A percentile compares a stretch with the other conserved stretches of the same genome.
phyloP scores from a whole-genome alignment of 1,140 invertebrate species.

The Oryzaephilus surinamensis region DNA sequence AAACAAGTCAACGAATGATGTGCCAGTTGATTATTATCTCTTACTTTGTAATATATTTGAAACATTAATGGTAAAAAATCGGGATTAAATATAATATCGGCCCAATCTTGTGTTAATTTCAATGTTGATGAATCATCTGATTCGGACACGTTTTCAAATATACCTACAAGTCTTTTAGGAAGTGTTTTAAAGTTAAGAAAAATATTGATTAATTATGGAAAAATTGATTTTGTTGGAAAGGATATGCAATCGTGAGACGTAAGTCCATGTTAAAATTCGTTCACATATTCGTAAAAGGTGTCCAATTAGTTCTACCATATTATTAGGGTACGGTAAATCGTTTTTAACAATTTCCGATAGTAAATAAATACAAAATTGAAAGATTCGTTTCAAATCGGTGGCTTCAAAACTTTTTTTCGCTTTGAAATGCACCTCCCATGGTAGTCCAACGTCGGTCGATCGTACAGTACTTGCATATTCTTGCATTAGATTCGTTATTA shows the following conservation, averaged over 20 bases:
- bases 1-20: constrained; percentile 70
- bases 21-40: constrained; percentile 59
- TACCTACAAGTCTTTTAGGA: constrained; percentile 55
- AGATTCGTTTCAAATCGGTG: constrained; percentile 67
- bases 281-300: constrained; percentile 31
- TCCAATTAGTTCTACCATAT: constrained; percentile 22
- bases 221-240: constrained; percentile 37
- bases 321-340: constrained; percentile 27
- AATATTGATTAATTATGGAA: constrained; percentile 6
- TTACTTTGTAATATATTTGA: constrained; percentile 71
- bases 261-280: constrained; percentile 30
- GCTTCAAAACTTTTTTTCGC: constrained; percentile 78
- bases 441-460: constrained; percentile 72
- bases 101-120: constrained; percentile 54
- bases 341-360: constrained; percentile 31
- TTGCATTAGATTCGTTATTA: constrained; percentile 72
- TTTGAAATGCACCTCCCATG: constrained; percentile 76
- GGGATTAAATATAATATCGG: constrained; percentile 63
- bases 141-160: constrained; percentile 61
- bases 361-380: constrained; percentile 38
- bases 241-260: constrained; percentile 43
- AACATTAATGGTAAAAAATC: constrained; percentile 68
- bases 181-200: constrained; percentile 45
- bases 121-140: constrained; percentile 54
- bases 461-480: constrained; percentile 79